Evolutionary conservation across 2,888 invertebrate species (phyloP), one percentile per base, ranked within the genome.

Genomic region (Diarsia mendica): DNA sequence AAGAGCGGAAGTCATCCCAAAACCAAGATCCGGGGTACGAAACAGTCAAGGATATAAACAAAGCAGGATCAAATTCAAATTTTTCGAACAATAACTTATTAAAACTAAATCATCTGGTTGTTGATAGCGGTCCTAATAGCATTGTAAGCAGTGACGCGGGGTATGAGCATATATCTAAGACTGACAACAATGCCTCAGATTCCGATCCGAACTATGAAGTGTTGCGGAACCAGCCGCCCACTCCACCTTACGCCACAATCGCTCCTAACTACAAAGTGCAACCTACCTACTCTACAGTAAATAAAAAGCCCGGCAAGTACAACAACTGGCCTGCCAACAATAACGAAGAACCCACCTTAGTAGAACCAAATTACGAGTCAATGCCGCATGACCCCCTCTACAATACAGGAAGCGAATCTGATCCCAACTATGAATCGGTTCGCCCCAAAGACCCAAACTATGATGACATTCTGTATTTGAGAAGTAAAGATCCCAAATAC

Each of bases 141-240:
- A 95, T 97, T 49, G 94, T 97, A 55, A 97, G 97, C 90, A 97
- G 97, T 82, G 98, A 98, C 93, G 97, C 98, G 1, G 98, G 98
- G 10, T 98, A 98, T 92, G 98, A 98, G 90, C 97, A 97, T 67
- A 97, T 98, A 33, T 93, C 96, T 48, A 95, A 95, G 85, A 89
- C 91, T 64, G 94, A 95, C 81, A 95, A 95, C 86, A 94, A 95
- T 83, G 96, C 97, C 9, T 97, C 97, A 0, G 97, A 97, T 86
- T 97, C 97, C 6, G 98, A 98, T 94, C 98, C 98, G 0, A 98
- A 98, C 91, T 98, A 98, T 91, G 98, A 98, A 93, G 97, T 98
- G 83, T 92, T 98, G 66, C 96, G 97, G 79, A 97, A 97, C 39
- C 97, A 97, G 85, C 96, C 95, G 2, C 93, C 96, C 0, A 96